Percentiles rank a stretch among this genome's conserved stretches.
These are phyloP conservation scores for Falco berigora DNA, from an alignment of 2,797 vertebrate genomes.

Conservation along the genomic window DNA sequence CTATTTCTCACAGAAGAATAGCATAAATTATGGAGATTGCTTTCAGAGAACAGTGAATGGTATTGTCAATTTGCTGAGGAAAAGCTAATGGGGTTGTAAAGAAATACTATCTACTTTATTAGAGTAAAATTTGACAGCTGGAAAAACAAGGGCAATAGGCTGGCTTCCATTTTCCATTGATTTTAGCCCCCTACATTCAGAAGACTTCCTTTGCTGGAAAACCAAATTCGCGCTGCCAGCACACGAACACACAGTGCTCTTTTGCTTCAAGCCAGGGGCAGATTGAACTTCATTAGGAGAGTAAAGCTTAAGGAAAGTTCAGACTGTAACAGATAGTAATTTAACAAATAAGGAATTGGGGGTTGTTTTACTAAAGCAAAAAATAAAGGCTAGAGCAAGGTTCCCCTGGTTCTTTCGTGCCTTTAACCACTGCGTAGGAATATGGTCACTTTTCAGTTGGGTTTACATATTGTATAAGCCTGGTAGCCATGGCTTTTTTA, in stretches of 20 bases:
- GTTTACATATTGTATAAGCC: not conserved
- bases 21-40: slow-evolving; percentile 45
- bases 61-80: slow-evolving; percentile 63
- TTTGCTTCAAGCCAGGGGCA: slow-evolving; percentile 50
- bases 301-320: slow-evolving; percentile 19
- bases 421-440: not conserved
- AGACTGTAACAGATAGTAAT: slow-evolving; percentile 56
- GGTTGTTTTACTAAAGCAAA: slow-evolving; percentile 28
- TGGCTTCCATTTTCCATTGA: slow-evolving; percentile 64
- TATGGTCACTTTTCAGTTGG: not conserved
- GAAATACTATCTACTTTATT: slow-evolving; percentile 68
- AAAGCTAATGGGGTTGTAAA: slow-evolving; percentile 65
- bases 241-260: slow-evolving; percentile 1
- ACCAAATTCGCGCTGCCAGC: slow-evolving; percentile 45
- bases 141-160: slow-evolving; percentile 66
- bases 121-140: slow-evolving; percentile 71
- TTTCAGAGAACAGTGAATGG: slow-evolving; percentile 42
- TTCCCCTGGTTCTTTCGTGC: not conserved
- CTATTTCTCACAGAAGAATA: slow-evolving; percentile 38
- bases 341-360: slow-evolving; percentile 35
- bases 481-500: not conserved
- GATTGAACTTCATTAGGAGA: slow-evolving; percentile 50
- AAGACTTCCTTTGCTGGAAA: slow-evolving; percentile 53
- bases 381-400: not conserved
- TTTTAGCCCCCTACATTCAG: slow-evolving; percentile 56